Conservation (phyloP, 2,113 vertebrate species). For the Cygnus buccinator region DNA sequence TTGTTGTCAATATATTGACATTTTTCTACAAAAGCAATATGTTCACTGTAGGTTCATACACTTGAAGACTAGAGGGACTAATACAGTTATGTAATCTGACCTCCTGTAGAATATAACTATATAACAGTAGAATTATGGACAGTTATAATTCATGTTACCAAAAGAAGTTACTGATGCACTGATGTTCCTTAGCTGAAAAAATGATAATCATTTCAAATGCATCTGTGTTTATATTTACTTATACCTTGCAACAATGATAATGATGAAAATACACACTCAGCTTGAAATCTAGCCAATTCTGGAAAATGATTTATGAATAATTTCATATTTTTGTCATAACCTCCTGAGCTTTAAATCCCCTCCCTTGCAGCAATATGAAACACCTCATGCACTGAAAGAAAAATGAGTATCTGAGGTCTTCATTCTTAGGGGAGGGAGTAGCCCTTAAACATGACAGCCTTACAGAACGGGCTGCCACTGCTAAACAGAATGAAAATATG, state of each 20-base stretch:
- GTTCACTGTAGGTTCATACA: neutral
- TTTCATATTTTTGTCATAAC: neutral
- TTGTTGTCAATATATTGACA: neutral
- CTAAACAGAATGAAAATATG: neutral
- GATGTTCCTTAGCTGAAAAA: neutral
- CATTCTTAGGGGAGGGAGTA: neutral
- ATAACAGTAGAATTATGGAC: neutral
- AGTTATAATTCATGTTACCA: neutral
- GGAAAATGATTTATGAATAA: neutral
- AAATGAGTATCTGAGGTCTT: neutral
- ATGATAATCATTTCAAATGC: neutral
- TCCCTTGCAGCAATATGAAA: neutral
- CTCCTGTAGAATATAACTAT: neutral
- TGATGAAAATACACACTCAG: neutral
- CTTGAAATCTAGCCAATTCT: neutral
- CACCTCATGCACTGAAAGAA: neutral
- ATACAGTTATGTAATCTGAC: neutral
- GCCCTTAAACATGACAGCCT: neutral
- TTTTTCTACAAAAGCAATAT: neutral
- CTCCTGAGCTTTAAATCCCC: neutral
- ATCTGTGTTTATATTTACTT: neutral
- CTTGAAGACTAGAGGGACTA: neutral
- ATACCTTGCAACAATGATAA: neutral
- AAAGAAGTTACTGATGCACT: neutral
- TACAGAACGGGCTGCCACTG: neutral